Evolutionary conservation across 2,113 vertebrate genomes (phyloP).

Genomic region (Probosciger aterrimus): DNA sequence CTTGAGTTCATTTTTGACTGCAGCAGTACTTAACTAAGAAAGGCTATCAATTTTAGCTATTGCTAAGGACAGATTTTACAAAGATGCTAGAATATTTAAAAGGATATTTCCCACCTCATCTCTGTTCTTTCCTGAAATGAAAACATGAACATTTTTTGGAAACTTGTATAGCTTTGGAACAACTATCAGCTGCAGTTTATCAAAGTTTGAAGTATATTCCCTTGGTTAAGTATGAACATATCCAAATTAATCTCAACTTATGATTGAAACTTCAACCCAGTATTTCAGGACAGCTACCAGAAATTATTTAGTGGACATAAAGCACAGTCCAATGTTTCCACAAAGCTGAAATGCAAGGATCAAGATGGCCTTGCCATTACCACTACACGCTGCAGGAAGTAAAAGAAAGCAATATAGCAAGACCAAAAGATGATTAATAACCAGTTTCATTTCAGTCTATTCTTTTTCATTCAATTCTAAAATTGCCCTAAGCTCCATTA

Average conservation of each 20-base stretch:
- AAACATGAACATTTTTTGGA: background rate
- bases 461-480: background rate
- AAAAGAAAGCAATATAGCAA: background rate
- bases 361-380: background rate
- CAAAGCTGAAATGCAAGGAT: background rate
- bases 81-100: background rate
- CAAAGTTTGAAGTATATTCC: background rate
- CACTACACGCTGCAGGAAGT: background rate
- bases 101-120: background rate
- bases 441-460: background rate
- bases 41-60: background rate
- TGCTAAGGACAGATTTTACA: background rate
- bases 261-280: background rate
- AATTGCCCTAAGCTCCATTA: background rate
- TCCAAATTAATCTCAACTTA: background rate
- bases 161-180: background rate
- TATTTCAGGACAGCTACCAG: background rate
- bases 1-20: background rate
- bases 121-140: background rate
- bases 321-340: background rate
- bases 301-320: background rate
- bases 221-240: background rate
- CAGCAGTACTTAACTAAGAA: background rate
- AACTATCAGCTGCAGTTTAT: background rate
- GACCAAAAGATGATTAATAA: background rate